Conservation (phyloP, 2,113 vertebrate genomes). For the Ibidorhyncha struthersii region DNA sequence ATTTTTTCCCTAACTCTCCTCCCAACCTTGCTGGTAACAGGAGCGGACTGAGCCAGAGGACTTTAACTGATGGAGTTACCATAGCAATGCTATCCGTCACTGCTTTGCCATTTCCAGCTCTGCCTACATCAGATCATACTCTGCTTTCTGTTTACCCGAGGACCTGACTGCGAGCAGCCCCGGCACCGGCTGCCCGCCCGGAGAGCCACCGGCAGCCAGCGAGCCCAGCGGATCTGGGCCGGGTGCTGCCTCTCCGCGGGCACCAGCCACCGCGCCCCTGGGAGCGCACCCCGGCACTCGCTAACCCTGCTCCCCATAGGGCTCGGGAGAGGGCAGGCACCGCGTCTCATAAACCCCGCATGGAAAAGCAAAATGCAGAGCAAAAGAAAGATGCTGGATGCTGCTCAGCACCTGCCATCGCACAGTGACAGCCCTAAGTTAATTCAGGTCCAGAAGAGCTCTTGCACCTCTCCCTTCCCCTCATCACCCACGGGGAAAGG, state of each 20-base stretch:
- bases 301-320: background rate
- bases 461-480: background rate
- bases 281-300: accelerated
- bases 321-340: background rate
- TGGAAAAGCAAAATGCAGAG: background rate
- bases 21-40: background rate
- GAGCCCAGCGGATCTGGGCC: background rate
- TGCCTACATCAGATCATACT: background rate
- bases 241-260: accelerated
- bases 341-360: accelerated
- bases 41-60: background rate
- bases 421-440: background rate
- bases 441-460: background rate
- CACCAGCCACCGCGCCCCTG: background rate
- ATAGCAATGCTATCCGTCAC: constrained; percentile 50
- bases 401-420: background rate
- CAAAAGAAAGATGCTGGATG: background rate
- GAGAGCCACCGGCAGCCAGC: background rate
- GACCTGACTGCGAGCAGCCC: background rate
- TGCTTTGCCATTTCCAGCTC: background rate
- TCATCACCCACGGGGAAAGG: too few species aligned
- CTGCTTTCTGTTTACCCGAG: background rate
- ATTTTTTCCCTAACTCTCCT: background rate
- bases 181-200: background rate
- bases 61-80: constrained; percentile 45